These are phyloP conservation scores for Diabrotica balteata DNA, from an alignment of 2,888 invertebrate species.

Conservation along the genomic window DNA sequence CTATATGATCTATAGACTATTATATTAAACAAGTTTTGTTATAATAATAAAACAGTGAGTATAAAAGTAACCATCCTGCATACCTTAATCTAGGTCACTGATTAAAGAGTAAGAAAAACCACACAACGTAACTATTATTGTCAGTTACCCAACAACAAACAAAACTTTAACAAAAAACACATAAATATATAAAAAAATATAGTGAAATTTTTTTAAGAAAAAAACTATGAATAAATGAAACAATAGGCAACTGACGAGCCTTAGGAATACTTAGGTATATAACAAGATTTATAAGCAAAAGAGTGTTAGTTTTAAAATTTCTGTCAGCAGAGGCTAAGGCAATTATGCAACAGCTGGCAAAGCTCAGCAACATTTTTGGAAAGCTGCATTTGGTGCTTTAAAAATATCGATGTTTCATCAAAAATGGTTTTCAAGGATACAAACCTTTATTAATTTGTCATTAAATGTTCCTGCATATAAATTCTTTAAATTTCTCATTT, in stretches of 20 bases:
- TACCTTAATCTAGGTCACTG: slow-evolving; percentile 44
- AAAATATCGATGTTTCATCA: slow-evolving; percentile 13
- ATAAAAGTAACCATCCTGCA: slow-evolving; percentile 2
- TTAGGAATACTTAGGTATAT: slow-evolving; percentile 46
- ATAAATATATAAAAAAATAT: slow-evolving; percentile 55
- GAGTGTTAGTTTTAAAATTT: slow-evolving; percentile 51
- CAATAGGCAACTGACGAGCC: slow-evolving; percentile 53
- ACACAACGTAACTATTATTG: slow-evolving; percentile 48
- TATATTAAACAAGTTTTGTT: no score
- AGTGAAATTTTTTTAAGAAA: slow-evolving; percentile 37
- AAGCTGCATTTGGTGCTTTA: slow-evolving; percentile 30
- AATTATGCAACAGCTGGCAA: slow-evolving; percentile 52
- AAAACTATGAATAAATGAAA: slow-evolving; percentile 33
- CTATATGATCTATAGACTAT: no score
- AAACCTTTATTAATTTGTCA: neutral
- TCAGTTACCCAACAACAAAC: slow-evolving; percentile 51
- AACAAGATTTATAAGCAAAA: slow-evolving; percentile 51
- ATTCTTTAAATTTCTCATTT: no score
- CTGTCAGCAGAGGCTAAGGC: slow-evolving; percentile 55
- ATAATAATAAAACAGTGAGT: no score
- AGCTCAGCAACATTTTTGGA: slow-evolving; percentile 45
- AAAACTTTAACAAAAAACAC: slow-evolving; percentile 54
- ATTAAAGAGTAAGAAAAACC: slow-evolving; percentile 51
- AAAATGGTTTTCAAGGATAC: slow-evolving; percentile 1
- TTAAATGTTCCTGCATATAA: no score